Base-by-base conservation (phyloP, 2,797 vertebrate species). In the Spea hammondii region DNA sequence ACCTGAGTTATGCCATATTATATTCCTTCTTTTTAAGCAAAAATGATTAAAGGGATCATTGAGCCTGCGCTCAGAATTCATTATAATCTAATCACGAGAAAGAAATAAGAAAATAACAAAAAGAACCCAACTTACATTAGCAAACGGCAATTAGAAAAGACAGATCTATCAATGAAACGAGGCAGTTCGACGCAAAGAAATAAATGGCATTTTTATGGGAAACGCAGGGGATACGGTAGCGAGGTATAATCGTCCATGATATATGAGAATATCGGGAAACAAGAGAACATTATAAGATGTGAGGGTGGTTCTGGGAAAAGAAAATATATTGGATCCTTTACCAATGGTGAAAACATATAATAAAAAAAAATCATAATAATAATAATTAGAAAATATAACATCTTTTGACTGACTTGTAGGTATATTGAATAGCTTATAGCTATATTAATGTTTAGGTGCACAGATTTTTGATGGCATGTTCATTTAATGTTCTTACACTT, bases 31-130 rank as follows among this genome's bases (percentile, higher is more conserved):
- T 50, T 17, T n/a, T 12, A 54, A n/a, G 49, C 67, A 67, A 65
- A 73, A 59, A 66, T 79, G 50, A 78, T 78, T 78, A 72, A 72
- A 59, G 46, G 32, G 70, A 73, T 79, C 77, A 73, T 57, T 79
- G 62, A 62, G 5, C 55, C 11, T 64, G 8, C 13, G 62, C 12
- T 59, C 51, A 53, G 66, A 14, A 59, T 59, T 72, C 77, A 72
- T 79, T 79, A 55, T 48, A 65, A 32, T 72, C 75, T 47, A 77
- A 68, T 65, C 68, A 78, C 67, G 68, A 53, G 5, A 55, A 72
- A 72, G 69, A 71, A 70, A 51, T 45, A 68, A 65, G 44, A 68
- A 70, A 60, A 49, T 45, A 32, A 32, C 32, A 32, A 32, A 32
- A 32, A 32, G 32, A 32, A 32, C 32, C 32, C 32, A 32, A 32